Conservation (phyloP, 2,113 vertebrate genomes). For the Pipra filicauda region DNA sequence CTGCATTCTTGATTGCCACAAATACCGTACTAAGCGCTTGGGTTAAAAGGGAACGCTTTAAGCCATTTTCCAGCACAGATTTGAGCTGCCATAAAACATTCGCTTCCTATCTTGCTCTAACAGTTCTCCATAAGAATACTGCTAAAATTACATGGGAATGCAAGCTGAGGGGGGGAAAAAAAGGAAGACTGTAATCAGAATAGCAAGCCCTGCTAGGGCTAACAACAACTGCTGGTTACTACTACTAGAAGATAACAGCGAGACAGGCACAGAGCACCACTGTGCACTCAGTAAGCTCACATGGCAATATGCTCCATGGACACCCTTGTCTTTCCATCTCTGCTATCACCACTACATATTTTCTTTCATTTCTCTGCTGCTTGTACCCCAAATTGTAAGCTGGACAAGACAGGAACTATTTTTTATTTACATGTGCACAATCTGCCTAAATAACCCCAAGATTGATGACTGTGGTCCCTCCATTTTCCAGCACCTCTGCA, state of each 20-base stretch:
- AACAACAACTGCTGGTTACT: slow-evolving; percentile 8
- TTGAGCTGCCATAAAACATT: slow-evolving; percentile 16
- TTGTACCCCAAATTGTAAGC: background rate
- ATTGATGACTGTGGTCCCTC: fast-evolving
- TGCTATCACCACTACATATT: background rate
- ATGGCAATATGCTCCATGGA: background rate
- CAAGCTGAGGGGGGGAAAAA: background rate
- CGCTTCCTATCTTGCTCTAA: background rate
- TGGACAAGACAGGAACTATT: background rate
- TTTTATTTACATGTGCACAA: background rate
- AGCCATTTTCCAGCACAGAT: slow-evolving; percentile 1
- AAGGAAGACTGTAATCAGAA: slow-evolving; percentile 33
- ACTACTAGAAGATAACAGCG: background rate
- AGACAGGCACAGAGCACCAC: background rate
- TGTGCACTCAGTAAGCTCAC: background rate
- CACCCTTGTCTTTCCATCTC: background rate
- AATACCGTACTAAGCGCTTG: background rate
- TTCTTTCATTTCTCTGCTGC: background rate
- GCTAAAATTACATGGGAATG: slow-evolving; percentile 30
- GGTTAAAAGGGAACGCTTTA: slow-evolving; percentile 34
- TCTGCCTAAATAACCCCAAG: background rate
- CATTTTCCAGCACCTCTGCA: background rate
- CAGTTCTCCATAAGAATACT: slow-evolving; percentile 25
- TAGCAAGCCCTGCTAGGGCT: background rate
- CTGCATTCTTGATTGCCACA: slow-evolving; percentile 6